A percentile compares a stretch with the other conserved stretches of the same genome.
phyloP scores from a whole-genome alignment of 2,888 invertebrate genomes.

The Eledona agricola region DNA sequence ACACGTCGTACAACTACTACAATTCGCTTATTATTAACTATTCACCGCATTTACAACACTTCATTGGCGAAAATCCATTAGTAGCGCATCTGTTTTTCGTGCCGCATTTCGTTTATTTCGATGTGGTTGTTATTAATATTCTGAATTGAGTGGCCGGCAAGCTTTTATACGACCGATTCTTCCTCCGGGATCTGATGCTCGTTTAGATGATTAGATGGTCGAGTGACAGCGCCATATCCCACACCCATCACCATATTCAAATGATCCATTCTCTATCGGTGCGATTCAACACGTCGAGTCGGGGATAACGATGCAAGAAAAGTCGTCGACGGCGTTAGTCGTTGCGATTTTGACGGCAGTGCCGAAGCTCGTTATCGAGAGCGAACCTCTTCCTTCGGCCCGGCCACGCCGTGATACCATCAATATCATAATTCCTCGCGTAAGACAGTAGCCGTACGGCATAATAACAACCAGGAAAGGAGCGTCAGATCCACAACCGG shows the following conservation, averaged over 20 bases:
- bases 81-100: conserved; percentile 18
- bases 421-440: conserved; percentile 61
- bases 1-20: too few relatives aligned
- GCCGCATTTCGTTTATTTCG: conserved; percentile 18
- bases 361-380: conserved; percentile 38
- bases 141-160: conserved; percentile 21
- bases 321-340: conserved; percentile 21
- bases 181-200: conserved; percentile 37
- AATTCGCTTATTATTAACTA: too few relatives aligned
- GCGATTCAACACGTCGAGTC: conserved; percentile 22
- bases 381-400: conserved; percentile 37
- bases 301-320: conserved; percentile 36
- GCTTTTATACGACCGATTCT: conserved; percentile 38
- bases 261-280: conserved; percentile 28
- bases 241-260: conserved; percentile 32
- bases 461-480: conserved; percentile 47
- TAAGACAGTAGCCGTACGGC: conserved; percentile 58
- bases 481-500: conserved; percentile 22
- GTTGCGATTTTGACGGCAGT: conserved; percentile 38
- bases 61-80: conserved; percentile 24
- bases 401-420: conserved; percentile 56
- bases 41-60: conserved; percentile 24
- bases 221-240: conserved; percentile 31
- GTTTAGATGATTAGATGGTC: conserved; percentile 40
- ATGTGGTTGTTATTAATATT: conserved; percentile 13